These are phyloP conservation scores for Athalia rosae DNA, from an alignment of 2,888 invertebrate genomes.

Conservation along the genomic window DNA sequence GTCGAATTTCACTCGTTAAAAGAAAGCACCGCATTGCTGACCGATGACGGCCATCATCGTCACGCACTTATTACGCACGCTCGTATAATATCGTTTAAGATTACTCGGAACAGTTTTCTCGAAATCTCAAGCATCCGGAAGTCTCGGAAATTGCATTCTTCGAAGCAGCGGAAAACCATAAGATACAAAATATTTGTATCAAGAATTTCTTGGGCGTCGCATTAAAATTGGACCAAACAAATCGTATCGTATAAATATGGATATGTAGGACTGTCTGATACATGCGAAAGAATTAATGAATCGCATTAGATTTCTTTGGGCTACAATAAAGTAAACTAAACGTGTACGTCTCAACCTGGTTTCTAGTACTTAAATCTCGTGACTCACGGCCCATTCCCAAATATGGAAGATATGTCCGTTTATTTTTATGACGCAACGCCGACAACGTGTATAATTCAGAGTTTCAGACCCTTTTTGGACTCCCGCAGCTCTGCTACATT, in stretches of 20 bases:
- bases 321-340: conserved; percentile 1
- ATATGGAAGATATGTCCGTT: conserved; percentile 45
- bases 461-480: conserved; percentile 43
- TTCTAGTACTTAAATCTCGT: conserved; percentile 41
- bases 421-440: conserved; percentile 45
- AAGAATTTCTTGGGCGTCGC: too few species aligned
- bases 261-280: conserved; percentile 21
- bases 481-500: conserved; percentile 17
- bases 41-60: neutral
- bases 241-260: conserved; percentile 6
- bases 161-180: too few species aligned
- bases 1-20: neutral
- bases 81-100: conserved; percentile 19
- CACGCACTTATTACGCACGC: neutral
- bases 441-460: conserved; percentile 25
- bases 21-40: neutral
- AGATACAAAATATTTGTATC: too few species aligned
- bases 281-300: conserved; percentile 22
- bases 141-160: too few species aligned
- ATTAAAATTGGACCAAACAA: too few species aligned
- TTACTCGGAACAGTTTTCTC: neutral
- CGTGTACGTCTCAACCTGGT: conserved; percentile 41
- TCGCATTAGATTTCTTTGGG: conserved; percentile 33
- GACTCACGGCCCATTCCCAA: conserved; percentile 34
- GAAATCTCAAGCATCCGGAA: neutral